These are phyloP conservation scores for Torymus aiolomorphi DNA, from an alignment of 2,888 invertebrate species.

Conservation along the genomic window DNA sequence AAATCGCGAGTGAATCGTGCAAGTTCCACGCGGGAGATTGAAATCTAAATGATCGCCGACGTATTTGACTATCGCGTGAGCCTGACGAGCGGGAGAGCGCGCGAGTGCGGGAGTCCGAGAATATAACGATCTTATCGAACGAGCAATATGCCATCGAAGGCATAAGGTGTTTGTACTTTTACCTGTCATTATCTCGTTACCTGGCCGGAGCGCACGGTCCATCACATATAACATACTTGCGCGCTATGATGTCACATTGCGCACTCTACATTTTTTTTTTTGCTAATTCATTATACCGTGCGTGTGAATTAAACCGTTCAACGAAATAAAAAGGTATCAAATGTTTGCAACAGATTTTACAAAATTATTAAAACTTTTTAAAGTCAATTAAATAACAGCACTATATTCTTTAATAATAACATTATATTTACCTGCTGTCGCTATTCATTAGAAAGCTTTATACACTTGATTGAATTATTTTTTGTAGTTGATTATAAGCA, in stretches of 20 bases:
- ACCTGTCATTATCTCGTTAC: slow-evolving; percentile 69
- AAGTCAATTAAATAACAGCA: no score
- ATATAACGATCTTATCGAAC: slow-evolving; percentile 63
- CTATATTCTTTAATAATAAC: no score
- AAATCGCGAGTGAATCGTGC: background rate
- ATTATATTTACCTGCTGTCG: no score
- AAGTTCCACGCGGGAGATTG: slow-evolving; percentile 53
- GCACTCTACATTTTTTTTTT: no score
- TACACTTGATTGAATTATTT: no score
- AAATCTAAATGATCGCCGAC: slow-evolving; percentile 62
- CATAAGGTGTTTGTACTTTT: slow-evolving; percentile 59
- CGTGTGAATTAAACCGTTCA: no score
- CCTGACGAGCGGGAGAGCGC: slow-evolving; percentile 47
- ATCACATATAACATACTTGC: slow-evolving; percentile 38
- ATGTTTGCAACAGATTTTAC: no score
- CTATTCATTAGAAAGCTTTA: no score
- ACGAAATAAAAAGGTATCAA: no score
- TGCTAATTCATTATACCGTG: no score
- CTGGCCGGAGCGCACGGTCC: slow-evolving; percentile 53
- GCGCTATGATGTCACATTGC: slow-evolving; percentile 6
- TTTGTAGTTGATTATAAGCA: no score
- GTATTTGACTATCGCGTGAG: slow-evolving; percentile 63
- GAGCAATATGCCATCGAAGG: slow-evolving; percentile 60
- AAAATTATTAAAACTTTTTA: no score
- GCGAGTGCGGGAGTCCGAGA: slow-evolving; percentile 14